phyloP scores from a whole-genome alignment of 2,888 invertebrate genomes.

The Drosophila ezoana region DNA sequence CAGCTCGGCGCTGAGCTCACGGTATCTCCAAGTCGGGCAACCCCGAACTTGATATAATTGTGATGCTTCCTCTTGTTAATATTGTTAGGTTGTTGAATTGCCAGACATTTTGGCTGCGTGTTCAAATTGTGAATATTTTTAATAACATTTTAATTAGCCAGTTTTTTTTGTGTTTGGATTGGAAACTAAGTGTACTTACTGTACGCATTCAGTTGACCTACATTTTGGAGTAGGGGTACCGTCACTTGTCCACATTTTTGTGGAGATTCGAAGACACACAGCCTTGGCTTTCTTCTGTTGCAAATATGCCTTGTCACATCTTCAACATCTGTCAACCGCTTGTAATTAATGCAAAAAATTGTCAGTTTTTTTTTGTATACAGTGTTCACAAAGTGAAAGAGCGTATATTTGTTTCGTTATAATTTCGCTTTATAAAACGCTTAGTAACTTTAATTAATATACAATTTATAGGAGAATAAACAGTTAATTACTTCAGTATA shows the following conservation, averaged over 20 bases:
- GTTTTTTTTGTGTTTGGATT: constrained; percentile 2
- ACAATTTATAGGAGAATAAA: too few relatives aligned
- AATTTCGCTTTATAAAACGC: too few relatives aligned
- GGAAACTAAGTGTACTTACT: constrained; percentile 6
- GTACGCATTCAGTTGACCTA: constrained; percentile 35
- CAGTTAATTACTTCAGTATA: too few relatives aligned
- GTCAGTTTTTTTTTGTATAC: constrained; percentile 30
- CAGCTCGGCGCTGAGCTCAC: too few relatives aligned
- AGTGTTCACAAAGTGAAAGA: background rate
- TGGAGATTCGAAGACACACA: constrained; percentile 7
- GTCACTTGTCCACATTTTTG: constrained; percentile 5
- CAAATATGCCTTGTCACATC: constrained; percentile 33
- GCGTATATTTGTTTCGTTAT: background rate
- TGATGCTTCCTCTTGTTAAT: background rate
- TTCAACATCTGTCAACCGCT: constrained; percentile 38
- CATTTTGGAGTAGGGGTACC: constrained; percentile 9
- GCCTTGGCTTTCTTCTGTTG: constrained; percentile 26
- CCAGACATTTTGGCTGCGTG: constrained; percentile 45
- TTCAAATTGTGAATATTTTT: constrained; percentile 35
- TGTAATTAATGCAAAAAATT: constrained; percentile 66
- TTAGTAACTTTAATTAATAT: too few relatives aligned
- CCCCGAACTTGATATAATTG: background rate
- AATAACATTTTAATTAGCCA: constrained; percentile 49
- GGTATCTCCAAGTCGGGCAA: too few relatives aligned
- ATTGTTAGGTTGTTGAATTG: constrained; percentile 4